phyloP scores from a whole-genome alignment of 2,888 invertebrate species.

The Anorthoa munda region DNA sequence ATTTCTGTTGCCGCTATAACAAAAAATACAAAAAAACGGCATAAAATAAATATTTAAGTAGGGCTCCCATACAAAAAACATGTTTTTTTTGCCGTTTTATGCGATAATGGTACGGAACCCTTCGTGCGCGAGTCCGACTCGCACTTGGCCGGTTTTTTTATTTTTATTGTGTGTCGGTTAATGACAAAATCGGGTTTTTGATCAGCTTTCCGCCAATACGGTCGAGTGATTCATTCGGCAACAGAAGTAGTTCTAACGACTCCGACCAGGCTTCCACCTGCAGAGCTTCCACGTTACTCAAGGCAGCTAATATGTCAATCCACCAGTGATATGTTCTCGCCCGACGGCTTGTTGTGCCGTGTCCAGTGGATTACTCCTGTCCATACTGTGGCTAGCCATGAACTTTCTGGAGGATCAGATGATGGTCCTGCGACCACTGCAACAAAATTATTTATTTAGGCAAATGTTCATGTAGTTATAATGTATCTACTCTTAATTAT shows the following conservation, averaged over 20 bases:
- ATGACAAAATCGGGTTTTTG: too few relatives aligned
- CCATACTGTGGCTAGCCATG: constrained; percentile 23
- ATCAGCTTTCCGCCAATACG: background rate
- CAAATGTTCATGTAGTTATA: too few relatives aligned
- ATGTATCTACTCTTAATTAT: background rate
- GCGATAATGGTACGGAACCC: too few relatives aligned
- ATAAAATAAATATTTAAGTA: too few relatives aligned
- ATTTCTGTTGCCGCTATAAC: too few relatives aligned
- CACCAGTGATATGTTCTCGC: background rate
- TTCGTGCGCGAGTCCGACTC: too few relatives aligned
- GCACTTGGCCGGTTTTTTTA: too few relatives aligned
- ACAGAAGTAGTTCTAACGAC: constrained; percentile 19
- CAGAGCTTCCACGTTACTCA: background rate
- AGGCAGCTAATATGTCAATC: constrained; percentile 2
- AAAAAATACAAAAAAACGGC: too few relatives aligned
- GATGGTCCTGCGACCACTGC: background rate
- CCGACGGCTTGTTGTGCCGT: constrained; percentile 5
- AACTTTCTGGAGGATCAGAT: too few relatives aligned
- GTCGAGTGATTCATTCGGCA: constrained; percentile 26
- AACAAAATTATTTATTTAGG: background rate
- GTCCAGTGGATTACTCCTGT: constrained; percentile 34
- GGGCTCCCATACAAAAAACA: too few relatives aligned
- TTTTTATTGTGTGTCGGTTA: too few relatives aligned
- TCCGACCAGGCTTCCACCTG: constrained; percentile 22
- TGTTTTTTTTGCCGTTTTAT: too few relatives aligned